Conservation (phyloP, 2,797 vertebrate genomes). For the Selene dorsalis region DNA sequence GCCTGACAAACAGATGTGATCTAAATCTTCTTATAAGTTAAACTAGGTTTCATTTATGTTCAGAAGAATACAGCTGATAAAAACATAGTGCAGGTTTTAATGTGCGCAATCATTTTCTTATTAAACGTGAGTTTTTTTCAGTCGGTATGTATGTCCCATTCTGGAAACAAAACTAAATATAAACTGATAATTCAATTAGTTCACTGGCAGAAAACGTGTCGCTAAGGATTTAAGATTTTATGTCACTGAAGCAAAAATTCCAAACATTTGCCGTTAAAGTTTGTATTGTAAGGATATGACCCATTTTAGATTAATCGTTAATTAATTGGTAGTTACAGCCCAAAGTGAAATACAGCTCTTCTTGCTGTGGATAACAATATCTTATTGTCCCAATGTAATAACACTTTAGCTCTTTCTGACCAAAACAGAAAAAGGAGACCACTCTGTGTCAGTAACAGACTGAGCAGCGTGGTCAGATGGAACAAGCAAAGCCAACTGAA, state of each 20-base stretch:
- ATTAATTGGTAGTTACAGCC: background rate
- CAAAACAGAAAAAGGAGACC: constrained; percentile 39
- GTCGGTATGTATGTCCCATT: background rate
- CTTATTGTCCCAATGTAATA: background rate
- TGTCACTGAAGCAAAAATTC: background rate
- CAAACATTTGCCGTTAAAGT: background rate
- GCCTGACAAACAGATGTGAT: background rate
- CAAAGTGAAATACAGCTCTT: too few species aligned
- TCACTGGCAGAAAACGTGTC: background rate
- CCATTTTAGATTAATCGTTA: constrained; percentile 1
- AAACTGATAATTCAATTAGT: background rate
- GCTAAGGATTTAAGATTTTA: background rate
- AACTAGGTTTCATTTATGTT: background rate
- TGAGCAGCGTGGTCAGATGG: constrained; percentile 28
- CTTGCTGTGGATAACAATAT: too few species aligned
- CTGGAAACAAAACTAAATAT: background rate
- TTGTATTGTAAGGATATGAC: background rate
- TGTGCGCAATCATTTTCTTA: background rate
- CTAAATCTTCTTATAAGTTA: background rate
- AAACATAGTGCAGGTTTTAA: background rate
- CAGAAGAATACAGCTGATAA: background rate
- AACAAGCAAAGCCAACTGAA: constrained; percentile 62
- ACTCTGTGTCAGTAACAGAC: constrained; percentile 33
- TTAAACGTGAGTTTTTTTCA: background rate
- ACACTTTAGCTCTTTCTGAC: constrained; percentile 2